Base-by-base conservation (phyloP, 2,797 vertebrate genomes). In the Anas georgica region DNA sequence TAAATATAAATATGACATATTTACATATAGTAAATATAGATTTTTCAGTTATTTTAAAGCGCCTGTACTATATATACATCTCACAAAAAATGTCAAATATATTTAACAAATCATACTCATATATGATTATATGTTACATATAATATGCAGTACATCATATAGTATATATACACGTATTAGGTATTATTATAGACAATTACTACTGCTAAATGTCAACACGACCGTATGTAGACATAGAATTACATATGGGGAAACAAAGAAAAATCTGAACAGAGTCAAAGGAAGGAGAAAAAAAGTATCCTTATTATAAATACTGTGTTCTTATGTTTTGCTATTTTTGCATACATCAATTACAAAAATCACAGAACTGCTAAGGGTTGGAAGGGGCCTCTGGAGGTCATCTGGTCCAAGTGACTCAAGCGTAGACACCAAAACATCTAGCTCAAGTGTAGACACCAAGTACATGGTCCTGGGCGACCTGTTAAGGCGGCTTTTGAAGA, bases 21-120 rank as follows among this genome's bases (percentile, higher is more conserved):
- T 20, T 52, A 39, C 4, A 46, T 28, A 26, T 1, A 62, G 7
- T 1, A 60, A 35, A 88, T 12, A 69, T 0, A 1, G 3, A 69
- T 39, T 50, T 46, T 15, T 18, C 63, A 35, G 20, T 13, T 22
- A 48, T 4, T 21, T 26, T 56, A 31, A 52, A 33, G 25, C 14
- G n/a, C 5, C 33, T 37, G 35, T 18, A 67, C 23, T 41, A 52
- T 67, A 52, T 18, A 41, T 25, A 67, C 10, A 0, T 67, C 50
- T 25, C 18, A 52, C 5, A 35, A 22, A 60, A 66, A 64, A 39
- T 50, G 8, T 8, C 22, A 4, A 8, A 31, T 70, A 17, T 8
- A 46, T 60, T 66, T 26, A 37, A 31, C 22, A 33, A 28, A 52
- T 52, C 26, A 52, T 17, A 69, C 28, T 35, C 28, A 17, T 7